phyloP scores from a whole-genome alignment of 1,140 invertebrate genomes.

The Cotesia chilonis region DNA sequence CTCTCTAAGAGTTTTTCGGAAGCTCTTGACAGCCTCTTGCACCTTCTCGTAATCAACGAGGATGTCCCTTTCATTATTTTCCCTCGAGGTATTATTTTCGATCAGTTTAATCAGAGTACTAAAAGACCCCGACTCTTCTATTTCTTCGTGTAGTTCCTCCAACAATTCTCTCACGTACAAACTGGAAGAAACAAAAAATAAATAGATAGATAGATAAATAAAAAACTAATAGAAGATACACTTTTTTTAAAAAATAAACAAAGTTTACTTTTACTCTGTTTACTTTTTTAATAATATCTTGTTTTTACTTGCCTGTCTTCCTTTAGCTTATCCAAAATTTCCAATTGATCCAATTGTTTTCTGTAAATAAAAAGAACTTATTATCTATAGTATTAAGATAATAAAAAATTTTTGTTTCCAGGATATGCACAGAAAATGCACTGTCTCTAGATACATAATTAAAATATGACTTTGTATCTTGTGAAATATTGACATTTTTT shows the following conservation, averaged over 20 bases:
- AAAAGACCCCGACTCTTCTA: slow-evolving; percentile 47
- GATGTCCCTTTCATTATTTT: slow-evolving; percentile 44
- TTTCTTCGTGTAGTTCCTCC: slow-evolving; percentile 46
- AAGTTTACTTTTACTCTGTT: background rate
- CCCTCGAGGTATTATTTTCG: slow-evolving; percentile 34
- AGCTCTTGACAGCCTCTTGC: slow-evolving; percentile 36
- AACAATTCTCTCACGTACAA: slow-evolving; percentile 49
- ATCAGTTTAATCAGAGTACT: slow-evolving; percentile 50
- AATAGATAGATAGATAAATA: slow-evolving; percentile 13
- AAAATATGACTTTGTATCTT: too few species aligned
- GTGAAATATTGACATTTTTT: too few species aligned
- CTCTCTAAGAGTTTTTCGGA: slow-evolving; percentile 40
- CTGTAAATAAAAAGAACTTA: background rate
- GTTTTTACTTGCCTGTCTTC: slow-evolving; percentile 48
- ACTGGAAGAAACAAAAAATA: slow-evolving; percentile 43
- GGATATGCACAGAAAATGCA: too few species aligned
- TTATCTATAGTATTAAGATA: background rate
- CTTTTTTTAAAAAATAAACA: too few species aligned
- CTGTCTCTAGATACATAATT: too few species aligned
- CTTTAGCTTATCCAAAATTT: slow-evolving; percentile 45
- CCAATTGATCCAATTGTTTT: slow-evolving; percentile 17
- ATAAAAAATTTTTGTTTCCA: too few species aligned
- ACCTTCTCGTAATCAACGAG: slow-evolving; percentile 38
- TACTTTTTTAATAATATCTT: background rate
- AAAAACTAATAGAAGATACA: too few species aligned